Percentiles rank a stretch among this genome's conserved stretches.
These are phyloP conservation scores for Dascillus cervinus DNA, from an alignment of 2,888 invertebrate genomes.

Conservation along the genomic window DNA sequence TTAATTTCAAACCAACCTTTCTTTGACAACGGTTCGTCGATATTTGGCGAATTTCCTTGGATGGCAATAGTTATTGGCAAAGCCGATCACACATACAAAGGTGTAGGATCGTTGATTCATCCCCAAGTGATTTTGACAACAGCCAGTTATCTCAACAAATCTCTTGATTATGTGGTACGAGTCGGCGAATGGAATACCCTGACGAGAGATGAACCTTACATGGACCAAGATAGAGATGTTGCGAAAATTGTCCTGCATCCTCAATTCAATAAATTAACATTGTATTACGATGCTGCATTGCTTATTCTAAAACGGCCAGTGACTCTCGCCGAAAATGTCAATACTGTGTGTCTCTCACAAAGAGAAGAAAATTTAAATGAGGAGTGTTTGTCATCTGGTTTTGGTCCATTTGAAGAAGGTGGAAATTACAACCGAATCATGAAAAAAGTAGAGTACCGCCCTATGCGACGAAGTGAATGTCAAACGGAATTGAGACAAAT, in stretches of 20 bases:
- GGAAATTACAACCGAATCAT: constrained; percentile 47
- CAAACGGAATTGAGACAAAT: constrained; percentile 51
- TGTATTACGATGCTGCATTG: constrained; percentile 64
- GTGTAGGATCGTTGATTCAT: constrained; percentile 68
- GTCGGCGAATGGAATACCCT: constrained; percentile 8
- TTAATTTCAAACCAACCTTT: too few species aligned
- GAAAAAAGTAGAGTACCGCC: constrained; percentile 61
- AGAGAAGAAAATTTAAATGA: too few species aligned
- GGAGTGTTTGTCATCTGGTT: constrained; percentile 7
- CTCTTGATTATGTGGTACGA: constrained; percentile 38
- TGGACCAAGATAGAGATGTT: constrained; percentile 3
- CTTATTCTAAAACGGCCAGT: constrained; percentile 54
- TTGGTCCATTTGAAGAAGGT: constrained; percentile 37
- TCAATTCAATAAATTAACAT: constrained; percentile 46
- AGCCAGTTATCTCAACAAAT: constrained; percentile 55
- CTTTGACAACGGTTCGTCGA: constrained; percentile 33
- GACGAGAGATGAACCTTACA: neutral
- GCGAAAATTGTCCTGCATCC: constrained; percentile 7
- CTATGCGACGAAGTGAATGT: constrained; percentile 43
- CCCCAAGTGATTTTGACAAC: constrained; percentile 63
- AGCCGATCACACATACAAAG: constrained; percentile 53
- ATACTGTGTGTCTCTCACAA: constrained; percentile 7
- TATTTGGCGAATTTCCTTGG: constrained; percentile 73
- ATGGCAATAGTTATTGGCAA: constrained; percentile 59
- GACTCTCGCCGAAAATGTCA: constrained; percentile 41